A percentile compares a stretch with the other conserved stretches of the same genome.
phyloP scores from a whole-genome alignment of 92 coral and sea anemone species.

The Actinernus sp. region DNA sequence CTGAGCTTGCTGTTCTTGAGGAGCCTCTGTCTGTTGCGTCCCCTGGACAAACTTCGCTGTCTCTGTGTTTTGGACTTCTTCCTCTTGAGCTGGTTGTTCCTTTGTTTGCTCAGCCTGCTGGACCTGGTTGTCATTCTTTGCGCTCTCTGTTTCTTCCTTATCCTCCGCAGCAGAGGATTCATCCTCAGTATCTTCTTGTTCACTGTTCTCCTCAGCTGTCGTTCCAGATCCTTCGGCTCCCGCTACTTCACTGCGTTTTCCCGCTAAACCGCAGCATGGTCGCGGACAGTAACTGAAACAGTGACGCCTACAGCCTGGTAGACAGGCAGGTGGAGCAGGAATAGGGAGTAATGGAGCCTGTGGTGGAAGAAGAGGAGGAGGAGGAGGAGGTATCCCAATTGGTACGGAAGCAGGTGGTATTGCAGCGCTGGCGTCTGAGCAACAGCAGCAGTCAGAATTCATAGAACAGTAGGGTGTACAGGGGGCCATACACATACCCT shows the following conservation, averaged over 20 bases:
- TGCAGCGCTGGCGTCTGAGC: slow-evolving; percentile 54
- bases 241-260: slow-evolving; percentile 64
- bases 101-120: not conserved
- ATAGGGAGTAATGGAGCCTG: slow-evolving; percentile 31
- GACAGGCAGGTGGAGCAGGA: slow-evolving; percentile 59
- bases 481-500: slow-evolving; percentile 79
- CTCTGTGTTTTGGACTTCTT: no score
- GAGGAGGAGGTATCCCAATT: slow-evolving; percentile 24
- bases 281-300: slow-evolving; percentile 88
- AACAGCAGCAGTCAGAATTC: slow-evolving; percentile 85
- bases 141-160: slow-evolving; percentile 23
- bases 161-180: not conserved
- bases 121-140: slow-evolving; percentile 10
- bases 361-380: slow-evolving; percentile 28
- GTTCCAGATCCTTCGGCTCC: slow-evolving; percentile 31
- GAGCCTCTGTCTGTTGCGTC: no score
- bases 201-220: slow-evolving; percentile 9
- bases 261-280: slow-evolving; percentile 77
- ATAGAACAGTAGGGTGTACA: slow-evolving; percentile 64
- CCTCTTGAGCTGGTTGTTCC: no score
- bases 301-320: slow-evolving; percentile 59
- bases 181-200: slow-evolving; percentile 4
- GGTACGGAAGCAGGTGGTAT: slow-evolving; percentile 23
- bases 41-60: no score
- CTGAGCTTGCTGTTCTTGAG: no score